Evolutionary conservation across 2,888 invertebrate species (phyloP).

Genomic region (Lithosia quadra): DNA sequence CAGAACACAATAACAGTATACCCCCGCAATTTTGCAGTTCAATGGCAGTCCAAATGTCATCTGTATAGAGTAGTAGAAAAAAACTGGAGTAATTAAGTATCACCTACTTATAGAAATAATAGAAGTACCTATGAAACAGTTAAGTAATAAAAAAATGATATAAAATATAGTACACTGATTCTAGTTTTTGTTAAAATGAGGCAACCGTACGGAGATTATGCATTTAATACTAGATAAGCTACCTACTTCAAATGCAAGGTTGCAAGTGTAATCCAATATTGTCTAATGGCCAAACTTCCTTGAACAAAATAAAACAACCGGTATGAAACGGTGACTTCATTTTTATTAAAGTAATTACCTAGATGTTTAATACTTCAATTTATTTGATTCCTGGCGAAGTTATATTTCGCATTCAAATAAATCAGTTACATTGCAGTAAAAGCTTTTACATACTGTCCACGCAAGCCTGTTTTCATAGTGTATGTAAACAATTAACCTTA

Average conservation of each 20-base stretch:
- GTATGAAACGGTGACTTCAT: constrained; percentile 6
- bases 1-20: no score
- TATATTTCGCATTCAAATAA: not conserved
- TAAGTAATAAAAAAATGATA: no score
- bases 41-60: no score
- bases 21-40: no score
- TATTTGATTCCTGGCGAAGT: not conserved
- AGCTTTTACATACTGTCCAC: not conserved
- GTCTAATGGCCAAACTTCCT: not conserved
- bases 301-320: constrained; percentile 1
- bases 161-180: no score
- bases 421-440: not conserved
- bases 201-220: not conserved
- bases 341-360: not conserved
- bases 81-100: no score
- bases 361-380: not conserved
- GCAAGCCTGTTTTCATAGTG: not conserved
- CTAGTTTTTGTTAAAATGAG: not conserved
- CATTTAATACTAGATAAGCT: not conserved
- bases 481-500: no score
- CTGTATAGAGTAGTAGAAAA: no score
- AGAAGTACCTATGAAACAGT: no score
- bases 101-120: no score
- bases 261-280: not conserved
- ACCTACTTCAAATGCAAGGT: not conserved